A percentile compares a stretch with the other conserved stretches of the same genome.
These are phyloP conservation scores for Tringa solitaria DNA, from an alignment of 2,113 vertebrate genomes.

Conservation along the genomic window DNA sequence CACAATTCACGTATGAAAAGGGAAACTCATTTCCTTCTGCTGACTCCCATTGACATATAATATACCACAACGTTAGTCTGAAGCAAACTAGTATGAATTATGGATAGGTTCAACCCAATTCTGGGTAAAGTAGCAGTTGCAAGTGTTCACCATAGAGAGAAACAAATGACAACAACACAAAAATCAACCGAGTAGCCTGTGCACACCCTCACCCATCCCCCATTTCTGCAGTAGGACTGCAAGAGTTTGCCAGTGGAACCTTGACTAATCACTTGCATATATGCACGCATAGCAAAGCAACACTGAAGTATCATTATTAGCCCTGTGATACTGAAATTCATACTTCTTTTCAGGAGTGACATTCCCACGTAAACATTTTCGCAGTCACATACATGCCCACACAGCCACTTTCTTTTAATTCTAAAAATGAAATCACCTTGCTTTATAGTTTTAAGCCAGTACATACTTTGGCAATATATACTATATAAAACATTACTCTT, in stretches of 20 bases:
- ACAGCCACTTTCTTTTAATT: background rate
- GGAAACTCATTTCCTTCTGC: background rate
- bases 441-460: background rate
- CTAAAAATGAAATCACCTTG: background rate
- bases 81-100: background rate
- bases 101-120: background rate
- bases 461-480: background rate
- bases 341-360: background rate
- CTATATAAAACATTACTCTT: background rate
- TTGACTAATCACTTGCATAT: background rate
- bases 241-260: background rate
- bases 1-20: background rate
- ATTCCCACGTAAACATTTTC: background rate
- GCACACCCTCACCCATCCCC: background rate
- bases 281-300: background rate
- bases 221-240: background rate
- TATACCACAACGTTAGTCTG: background rate
- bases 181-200: background rate
- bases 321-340: background rate
- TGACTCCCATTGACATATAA: background rate
- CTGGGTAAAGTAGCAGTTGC: background rate
- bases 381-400: background rate
- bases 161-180: background rate
- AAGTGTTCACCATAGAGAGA: background rate
- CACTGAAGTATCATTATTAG: background rate